These are phyloP conservation scores for Julus scandinavius DNA, from an alignment of 2,888 invertebrate species.

Conservation along the genomic window DNA sequence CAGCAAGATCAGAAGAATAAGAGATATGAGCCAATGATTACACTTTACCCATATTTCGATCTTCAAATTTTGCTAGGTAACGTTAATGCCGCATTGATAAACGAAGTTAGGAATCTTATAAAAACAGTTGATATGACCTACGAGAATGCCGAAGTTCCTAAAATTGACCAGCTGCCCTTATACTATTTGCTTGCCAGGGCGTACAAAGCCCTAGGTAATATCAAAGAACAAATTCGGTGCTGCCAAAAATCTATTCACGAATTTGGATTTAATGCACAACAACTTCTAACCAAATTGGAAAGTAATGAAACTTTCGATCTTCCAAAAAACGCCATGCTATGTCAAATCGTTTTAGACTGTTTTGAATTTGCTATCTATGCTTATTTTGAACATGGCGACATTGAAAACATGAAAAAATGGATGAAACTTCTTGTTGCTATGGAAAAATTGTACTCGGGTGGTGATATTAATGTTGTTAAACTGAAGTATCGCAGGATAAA, in stretches of 20 bases:
- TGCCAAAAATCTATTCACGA: background rate
- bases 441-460: conserved; percentile 26
- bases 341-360: background rate
- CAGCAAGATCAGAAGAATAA: background rate
- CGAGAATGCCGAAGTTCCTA: background rate
- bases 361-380: background rate
- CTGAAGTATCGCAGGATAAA: background rate
- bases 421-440: background rate
- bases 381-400: background rate
- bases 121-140: background rate
- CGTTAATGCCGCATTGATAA: background rate
- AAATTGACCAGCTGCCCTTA: background rate
- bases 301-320: background rate
- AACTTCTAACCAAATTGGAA: background rate
- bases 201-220: background rate
- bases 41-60: background rate
- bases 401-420: background rate
- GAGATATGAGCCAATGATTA: background rate
- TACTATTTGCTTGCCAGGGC: background rate
- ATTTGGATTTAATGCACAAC: background rate
- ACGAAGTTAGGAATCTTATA: background rate
- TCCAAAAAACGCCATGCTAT: background rate
- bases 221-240: background rate
- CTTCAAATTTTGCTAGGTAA: background rate
- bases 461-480: background rate